A percentile compares a stretch with the other conserved stretches of the same genome.
Evolutionary conservation across 53 echinoderm and acorn worm species (phyloP).

Genomic region (Patiria pectinifera): DNA sequence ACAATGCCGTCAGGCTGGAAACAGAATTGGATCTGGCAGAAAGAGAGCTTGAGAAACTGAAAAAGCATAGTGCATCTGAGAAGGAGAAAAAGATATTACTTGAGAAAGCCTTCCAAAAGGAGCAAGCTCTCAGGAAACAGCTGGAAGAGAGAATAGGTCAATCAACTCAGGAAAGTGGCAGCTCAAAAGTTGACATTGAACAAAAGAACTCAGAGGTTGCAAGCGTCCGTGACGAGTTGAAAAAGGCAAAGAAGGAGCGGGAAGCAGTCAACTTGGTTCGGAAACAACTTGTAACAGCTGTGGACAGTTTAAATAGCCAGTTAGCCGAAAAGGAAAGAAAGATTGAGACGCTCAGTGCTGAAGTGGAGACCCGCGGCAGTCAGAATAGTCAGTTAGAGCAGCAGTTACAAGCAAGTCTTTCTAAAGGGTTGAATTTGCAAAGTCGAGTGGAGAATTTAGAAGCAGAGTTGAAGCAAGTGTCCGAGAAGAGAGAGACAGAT

Average conservation of each 20-base stretch:
- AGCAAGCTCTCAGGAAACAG: conserved; percentile 29
- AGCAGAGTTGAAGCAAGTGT: conserved; percentile 29
- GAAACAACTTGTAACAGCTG: conserved; percentile 59
- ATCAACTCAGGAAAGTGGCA: conserved; percentile 71
- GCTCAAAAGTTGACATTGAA: conserved; percentile 56
- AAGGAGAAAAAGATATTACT: conserved; percentile 29
- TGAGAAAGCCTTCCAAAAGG: conserved; percentile 32
- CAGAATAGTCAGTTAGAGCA: conserved; percentile 59
- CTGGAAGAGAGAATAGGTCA: conserved; percentile 62
- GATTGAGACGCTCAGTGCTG: conserved; percentile 64
- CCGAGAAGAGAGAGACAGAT: conserved; percentile 34
- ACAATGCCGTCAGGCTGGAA: conserved; percentile 59
- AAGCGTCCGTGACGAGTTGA: conserved; percentile 45
- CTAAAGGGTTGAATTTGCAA: conserved; percentile 40
- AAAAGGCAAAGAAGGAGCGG: conserved; percentile 51
- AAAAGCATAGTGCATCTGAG: conserved; percentile 9
- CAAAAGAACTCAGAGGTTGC: conserved; percentile 48
- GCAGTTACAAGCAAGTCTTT: conserved; percentile 45
- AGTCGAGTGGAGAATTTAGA: conserved; percentile 41
- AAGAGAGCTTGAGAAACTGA: conserved; percentile 51
- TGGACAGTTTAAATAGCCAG: conserved; percentile 66
- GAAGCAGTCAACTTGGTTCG: conserved; percentile 62
- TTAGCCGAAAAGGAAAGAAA: conserved; percentile 68
- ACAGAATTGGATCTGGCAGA: conserved; percentile 49
- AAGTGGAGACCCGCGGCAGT: conserved; percentile 61